A percentile compares a stretch with the other conserved stretches of the same genome.
Evolutionary conservation across 1,140 invertebrate species (phyloP).

Genomic region (Solenopsis invicta): DNA sequence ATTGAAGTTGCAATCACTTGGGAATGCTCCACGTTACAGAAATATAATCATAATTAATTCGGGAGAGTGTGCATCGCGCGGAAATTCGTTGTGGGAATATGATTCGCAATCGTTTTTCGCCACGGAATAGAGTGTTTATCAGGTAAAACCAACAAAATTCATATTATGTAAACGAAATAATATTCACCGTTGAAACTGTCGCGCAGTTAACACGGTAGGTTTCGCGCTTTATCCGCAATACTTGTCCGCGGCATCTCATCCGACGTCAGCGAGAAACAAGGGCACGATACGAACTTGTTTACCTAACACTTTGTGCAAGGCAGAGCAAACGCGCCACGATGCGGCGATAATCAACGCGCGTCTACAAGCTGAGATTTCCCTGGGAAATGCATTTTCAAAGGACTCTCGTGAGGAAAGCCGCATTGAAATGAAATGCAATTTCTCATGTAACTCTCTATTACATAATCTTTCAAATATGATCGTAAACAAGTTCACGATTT

Average conservation of each 20-base stretch:
- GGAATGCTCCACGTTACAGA: conserved; percentile 27
- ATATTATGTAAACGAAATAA: conserved; percentile 46
- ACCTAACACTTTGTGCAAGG: conserved; percentile 67
- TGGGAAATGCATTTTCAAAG: conserved; percentile 16
- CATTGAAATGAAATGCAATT: background rate
- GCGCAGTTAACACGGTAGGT: background rate
- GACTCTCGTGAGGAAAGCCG: background rate
- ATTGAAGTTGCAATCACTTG: conserved; percentile 44
- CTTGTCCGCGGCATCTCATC: conserved; percentile 23
- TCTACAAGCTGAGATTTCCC: background rate
- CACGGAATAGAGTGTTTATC: background rate
- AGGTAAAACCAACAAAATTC: conserved; percentile 37
- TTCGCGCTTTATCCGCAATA: conserved; percentile 18
- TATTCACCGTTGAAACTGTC: conserved; percentile 34
- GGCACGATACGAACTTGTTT: conserved; percentile 65
- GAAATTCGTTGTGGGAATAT: conserved; percentile 23
- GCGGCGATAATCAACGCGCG: conserved; percentile 31
- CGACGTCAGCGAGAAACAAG: conserved; percentile 26
- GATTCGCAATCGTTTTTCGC: background rate
- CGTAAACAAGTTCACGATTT: background rate
- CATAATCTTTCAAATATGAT: background rate
- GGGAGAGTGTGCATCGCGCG: background rate
- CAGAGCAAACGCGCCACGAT: conserved; percentile 32
- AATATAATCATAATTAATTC: conserved; percentile 48
- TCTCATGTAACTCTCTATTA: background rate